A percentile compares a stretch with the other conserved stretches of the same genome.
Conservation (phyloP, 2,113 vertebrate species). For the Macquaria australasica region DNA sequence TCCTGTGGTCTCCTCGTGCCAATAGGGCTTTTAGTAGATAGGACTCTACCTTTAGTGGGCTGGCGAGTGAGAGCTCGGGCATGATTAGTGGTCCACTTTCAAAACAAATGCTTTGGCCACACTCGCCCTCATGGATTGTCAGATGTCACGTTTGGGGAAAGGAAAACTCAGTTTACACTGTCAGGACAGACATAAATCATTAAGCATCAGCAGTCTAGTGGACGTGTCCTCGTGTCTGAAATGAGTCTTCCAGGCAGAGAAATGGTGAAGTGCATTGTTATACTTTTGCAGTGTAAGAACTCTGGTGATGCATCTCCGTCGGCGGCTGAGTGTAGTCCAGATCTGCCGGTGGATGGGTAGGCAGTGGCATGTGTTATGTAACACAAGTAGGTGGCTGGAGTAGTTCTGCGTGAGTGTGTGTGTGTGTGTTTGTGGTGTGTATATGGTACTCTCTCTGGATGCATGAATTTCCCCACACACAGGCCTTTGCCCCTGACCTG, state of each 20-base stretch:
- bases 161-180: constrained; percentile 48
- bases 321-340: constrained; percentile 57
- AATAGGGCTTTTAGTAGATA: constrained; percentile 57
- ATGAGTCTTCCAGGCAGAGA: constrained; percentile 32
- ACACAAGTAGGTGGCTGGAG: constrained; percentile 80
- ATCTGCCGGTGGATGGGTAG: constrained; percentile 75
- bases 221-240: constrained; percentile 36
- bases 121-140: constrained; percentile 37
- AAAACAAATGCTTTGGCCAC: constrained; percentile 56
- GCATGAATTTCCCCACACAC: constrained; percentile 62
- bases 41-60: constrained; percentile 55
- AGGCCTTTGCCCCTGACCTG: constrained; percentile 59
- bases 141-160: constrained; percentile 63
- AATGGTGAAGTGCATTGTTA: constrained; percentile 28
- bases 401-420: constrained; percentile 55
- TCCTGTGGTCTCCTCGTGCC: constrained; percentile 68
- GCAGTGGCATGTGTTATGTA: constrained; percentile 78
- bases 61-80: constrained; percentile 47
- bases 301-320: constrained; percentile 51
- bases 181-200: constrained; percentile 38
- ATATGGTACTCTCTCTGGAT: constrained; percentile 46
- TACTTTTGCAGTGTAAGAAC: constrained; percentile 27
- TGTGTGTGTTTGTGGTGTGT: constrained; percentile 46
- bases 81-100: constrained; percentile 47
- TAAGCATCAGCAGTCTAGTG: constrained; percentile 34